These are phyloP conservation scores for Cichladusa arquata DNA, from an alignment of 2,113 vertebrate genomes.

Conservation along the genomic window DNA sequence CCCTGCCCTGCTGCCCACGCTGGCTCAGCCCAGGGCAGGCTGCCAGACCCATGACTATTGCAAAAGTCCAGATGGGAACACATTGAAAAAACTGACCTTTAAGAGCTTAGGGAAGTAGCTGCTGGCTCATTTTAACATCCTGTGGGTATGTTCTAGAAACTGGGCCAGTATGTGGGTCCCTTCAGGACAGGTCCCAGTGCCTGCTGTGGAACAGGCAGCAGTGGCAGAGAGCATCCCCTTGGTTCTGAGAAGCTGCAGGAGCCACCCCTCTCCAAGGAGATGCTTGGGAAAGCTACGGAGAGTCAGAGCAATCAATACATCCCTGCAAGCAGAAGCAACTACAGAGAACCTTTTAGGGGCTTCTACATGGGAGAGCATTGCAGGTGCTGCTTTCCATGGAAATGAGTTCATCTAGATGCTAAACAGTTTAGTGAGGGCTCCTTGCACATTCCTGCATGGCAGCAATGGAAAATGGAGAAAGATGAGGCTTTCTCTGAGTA, in stretches of 20 bases:
- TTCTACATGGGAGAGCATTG: not conserved
- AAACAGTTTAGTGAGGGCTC: slow-evolving; percentile 15
- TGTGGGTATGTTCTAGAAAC: not conserved
- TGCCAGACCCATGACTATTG: not conserved
- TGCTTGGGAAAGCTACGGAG: not conserved
- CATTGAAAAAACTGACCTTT: not conserved
- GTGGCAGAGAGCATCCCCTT: not conserved
- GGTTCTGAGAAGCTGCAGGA: not conserved
- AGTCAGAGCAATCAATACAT: not conserved
- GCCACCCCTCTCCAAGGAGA: not conserved
- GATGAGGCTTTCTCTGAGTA: slow-evolving; percentile 1
- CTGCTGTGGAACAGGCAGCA: not conserved
- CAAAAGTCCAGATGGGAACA: not conserved
- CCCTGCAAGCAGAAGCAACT: not conserved
- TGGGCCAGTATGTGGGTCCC: not conserved
- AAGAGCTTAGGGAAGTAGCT: not conserved
- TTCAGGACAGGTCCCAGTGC: not conserved
- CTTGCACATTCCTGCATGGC: not conserved
- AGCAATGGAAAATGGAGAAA: slow-evolving; percentile 14
- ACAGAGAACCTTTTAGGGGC: not conserved
- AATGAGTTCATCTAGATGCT: slow-evolving; percentile 50
- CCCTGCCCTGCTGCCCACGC: not conserved
- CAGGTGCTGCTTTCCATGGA: not conserved
- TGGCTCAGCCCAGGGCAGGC: not conserved
- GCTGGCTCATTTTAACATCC: not conserved